These are phyloP conservation scores for Plutomurus gul DNA, from an alignment of 1,140 invertebrate genomes.

Conservation along the genomic window DNA sequence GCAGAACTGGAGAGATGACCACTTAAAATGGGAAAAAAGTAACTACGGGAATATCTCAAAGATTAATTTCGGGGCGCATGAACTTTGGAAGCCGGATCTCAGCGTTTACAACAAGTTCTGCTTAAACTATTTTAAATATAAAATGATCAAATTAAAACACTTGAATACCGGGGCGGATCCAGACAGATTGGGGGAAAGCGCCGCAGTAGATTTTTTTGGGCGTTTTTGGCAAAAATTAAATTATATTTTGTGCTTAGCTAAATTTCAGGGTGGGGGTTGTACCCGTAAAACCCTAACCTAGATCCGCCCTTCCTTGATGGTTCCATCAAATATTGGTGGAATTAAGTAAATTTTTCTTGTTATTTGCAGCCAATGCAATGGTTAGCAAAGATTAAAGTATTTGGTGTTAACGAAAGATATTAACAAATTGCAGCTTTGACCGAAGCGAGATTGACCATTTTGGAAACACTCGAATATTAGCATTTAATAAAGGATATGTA, in stretches of 20 bases:
- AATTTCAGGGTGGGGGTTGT: too few relatives aligned
- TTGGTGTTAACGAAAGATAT: too few relatives aligned
- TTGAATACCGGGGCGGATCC: background rate
- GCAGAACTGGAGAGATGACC: conserved; percentile 58
- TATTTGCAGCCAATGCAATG: background rate
- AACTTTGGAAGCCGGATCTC: conserved; percentile 60
- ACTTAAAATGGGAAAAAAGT: conserved; percentile 57
- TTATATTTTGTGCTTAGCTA: too few relatives aligned
- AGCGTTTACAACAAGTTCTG: conserved; percentile 59
- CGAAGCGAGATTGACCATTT: conserved; percentile 54
- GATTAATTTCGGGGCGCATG: conserved; percentile 57
- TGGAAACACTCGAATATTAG: conserved; percentile 45
- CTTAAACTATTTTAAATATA: background rate
- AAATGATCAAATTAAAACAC: background rate
- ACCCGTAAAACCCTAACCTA: too few relatives aligned
- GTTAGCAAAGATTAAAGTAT: too few relatives aligned
- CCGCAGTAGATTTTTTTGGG: background rate
- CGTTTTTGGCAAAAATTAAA: too few relatives aligned
- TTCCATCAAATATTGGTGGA: too few relatives aligned
- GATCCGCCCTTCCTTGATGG: too few relatives aligned
- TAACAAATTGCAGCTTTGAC: conserved; percentile 45
- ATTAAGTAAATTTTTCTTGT: background rate
- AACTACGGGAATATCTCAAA: conserved; percentile 56
- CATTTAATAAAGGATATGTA: conserved; percentile 22
- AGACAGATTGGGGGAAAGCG: background rate